Base-by-base conservation (phyloP, 1,140 invertebrate genomes). In the Drosophila carrolli region DNA sequence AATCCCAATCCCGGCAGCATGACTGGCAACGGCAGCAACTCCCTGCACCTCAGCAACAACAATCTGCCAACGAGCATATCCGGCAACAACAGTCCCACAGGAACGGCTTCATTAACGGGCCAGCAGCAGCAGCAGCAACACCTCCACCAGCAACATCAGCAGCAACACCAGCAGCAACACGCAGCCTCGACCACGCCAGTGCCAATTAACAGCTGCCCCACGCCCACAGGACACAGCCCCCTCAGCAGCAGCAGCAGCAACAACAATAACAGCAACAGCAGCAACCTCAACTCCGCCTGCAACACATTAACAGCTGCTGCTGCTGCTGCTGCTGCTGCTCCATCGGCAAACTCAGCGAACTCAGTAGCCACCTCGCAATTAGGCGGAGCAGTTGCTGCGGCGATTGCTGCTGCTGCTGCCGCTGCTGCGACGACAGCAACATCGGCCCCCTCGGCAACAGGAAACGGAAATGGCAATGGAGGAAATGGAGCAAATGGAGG, bases 191-290 rank as follows among this genome's bases (percentile, higher is more conserved):
- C 70, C 61, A 84, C 81, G 47, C 73, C 81, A 85, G 60, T 71
- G 58, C 74, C 77, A 77, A 85, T 85, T 81, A 85, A 73, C 90
- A 89, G 74, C 74, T 82, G 81, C 80, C 79, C 74, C 54, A 90
- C 78, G 77, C 79, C 84, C 84, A 91, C 84, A 85, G 80, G 81
- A 82, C 89, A 83, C 48, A 86, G 83, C 72, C 89, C 66, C 68
- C 74, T 57, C 63, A 70, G 14, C 58, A 75, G n/a, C 74, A 72
- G 29, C 55, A 79, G 27, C 40, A 78, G 37, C 38, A 81, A 38
- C 48, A 51, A 13, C 57, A 80, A 29, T 16, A 50, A 50, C 13
- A 50, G 29, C 8, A 32, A 10, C 4, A 78, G 14, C 76, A 80
- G 48, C 55, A 78, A 46, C 63, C 54, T 62, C 27, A 67, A 72